Conservation (phyloP, 1,140 invertebrate genomes). For the Leptopilina boulardi region DNA sequence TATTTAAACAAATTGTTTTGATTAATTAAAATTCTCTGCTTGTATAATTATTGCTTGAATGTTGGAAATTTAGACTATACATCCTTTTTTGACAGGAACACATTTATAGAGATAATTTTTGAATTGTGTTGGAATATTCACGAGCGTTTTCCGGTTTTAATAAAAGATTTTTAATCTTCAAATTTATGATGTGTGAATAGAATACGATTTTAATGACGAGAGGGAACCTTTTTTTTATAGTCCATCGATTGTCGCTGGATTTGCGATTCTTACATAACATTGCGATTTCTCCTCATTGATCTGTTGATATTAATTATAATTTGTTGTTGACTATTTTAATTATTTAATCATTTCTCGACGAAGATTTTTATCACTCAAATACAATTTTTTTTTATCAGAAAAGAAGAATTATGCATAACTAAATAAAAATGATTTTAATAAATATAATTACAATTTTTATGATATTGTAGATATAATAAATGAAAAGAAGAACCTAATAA, state of each 20-base stretch:
- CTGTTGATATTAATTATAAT: slow-evolving; percentile 9
- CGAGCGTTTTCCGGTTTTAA: neutral
- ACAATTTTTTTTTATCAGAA: neutral
- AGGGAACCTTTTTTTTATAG: neutral
- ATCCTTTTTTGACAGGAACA: neutral
- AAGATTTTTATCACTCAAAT: neutral
- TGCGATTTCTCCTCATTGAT: slow-evolving; percentile 18
- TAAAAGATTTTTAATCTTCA: slow-evolving; percentile 22
- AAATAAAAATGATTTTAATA: neutral
- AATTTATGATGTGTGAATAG: slow-evolving; percentile 13
- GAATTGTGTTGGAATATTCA: neutral
- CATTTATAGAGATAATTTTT: neutral
- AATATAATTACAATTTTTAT: slow-evolving; percentile 3
- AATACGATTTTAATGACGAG: neutral
- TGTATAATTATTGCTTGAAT: too few relatives aligned
- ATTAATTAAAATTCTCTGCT: too few relatives aligned
- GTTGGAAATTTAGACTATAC: too few relatives aligned
- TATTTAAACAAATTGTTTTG: too few relatives aligned
- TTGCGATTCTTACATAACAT: slow-evolving; percentile 21
- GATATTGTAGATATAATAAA: neutral
- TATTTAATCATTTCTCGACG: neutral
- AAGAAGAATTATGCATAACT: neutral
- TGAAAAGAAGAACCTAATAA: neutral
- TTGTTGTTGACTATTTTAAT: neutral
- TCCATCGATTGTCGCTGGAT: neutral